Conservation (phyloP, 2,113 vertebrate species). For the Cyanistes caeruleus region DNA sequence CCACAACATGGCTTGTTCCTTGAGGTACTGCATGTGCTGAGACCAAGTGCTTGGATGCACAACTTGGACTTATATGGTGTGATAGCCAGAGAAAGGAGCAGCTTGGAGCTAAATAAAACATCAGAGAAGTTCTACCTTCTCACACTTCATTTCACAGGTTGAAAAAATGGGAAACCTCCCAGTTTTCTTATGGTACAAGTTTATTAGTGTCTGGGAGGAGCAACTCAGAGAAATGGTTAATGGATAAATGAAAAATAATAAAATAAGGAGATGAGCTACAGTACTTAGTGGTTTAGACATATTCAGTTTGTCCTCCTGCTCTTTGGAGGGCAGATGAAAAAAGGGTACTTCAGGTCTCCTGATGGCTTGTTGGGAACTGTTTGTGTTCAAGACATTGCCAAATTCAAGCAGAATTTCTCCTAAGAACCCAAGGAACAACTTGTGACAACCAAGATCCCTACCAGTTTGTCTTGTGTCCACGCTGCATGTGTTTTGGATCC, state of each 20-base stretch:
- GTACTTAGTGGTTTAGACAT: background rate
- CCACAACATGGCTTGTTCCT: background rate
- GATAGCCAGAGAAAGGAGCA: background rate
- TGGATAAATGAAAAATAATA: background rate
- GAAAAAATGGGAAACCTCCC: background rate
- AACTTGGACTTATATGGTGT: background rate
- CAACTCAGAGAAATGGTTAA: background rate
- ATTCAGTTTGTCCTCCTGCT: background rate
- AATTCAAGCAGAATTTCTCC: background rate
- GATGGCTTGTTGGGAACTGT: background rate
- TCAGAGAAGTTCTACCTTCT: background rate
- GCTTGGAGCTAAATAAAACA: background rate
- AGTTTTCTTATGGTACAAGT: background rate
- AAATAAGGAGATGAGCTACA: background rate
- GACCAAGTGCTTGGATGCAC: fast-evolving
- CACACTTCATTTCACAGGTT: background rate
- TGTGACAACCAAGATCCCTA: background rate
- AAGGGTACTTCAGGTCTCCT: background rate
- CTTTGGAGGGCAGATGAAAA: background rate
- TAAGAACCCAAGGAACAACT: background rate
- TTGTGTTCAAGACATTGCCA: constrained; percentile 13
- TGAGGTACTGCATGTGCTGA: background rate
- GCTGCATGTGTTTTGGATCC: background rate
- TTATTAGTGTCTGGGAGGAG: background rate
- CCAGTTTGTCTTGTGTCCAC: background rate